Base-by-base conservation (phyloP, 2,113 vertebrate species). In the Zosterops japonicus region DNA sequence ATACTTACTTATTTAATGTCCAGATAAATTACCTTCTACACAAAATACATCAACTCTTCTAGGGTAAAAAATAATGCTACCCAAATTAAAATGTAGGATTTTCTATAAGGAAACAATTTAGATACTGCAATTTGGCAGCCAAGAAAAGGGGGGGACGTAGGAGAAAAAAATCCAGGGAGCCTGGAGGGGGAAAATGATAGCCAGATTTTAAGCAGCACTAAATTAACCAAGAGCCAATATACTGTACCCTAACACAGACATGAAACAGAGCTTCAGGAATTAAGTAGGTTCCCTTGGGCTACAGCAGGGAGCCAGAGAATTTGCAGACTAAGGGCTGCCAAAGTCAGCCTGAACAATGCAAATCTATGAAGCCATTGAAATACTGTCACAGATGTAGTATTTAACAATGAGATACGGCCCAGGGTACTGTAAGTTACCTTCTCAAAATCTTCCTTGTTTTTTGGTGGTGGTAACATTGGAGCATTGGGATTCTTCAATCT, bases 401-500 rank as follows among this genome's bases (percentile, higher is more conserved):
- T 97, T 96, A 98, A 94, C 95, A 97, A 96, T 69, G 95, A 98
- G 96, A 97, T 97, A 96, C 72, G 70, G 96, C 92, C 97, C 97
- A 97, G 97, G 95, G 92, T 98, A 95, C 98, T 96, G 91, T 92
- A 89, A 99, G 98, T 99, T 99, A 99, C 99, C 99, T 99, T 99
- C 98, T 99, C 99, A 95, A 99, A 99, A 97, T 99, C 99, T 96
- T 99, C 99, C 98, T 99, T 99, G 98, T 99, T 99, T 98, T 99
- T 99, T 65, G 99, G 99, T 85, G 98, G 99, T 42, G 99, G 99
- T 93, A 99, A 98, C 98, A 99, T 97, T 55, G 99, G 98, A 93
- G 99, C 98, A 91, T 98, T 99, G 94, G 99, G 99, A 91, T 99
- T 99, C 98, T 99, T 99, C 97, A 99, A 98, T 63, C 99, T 98